A percentile compares a stretch with the other conserved stretches of the same genome.
phyloP scores from a whole-genome alignment of 2,888 invertebrate genomes.

The Capitulum mitella region DNA sequence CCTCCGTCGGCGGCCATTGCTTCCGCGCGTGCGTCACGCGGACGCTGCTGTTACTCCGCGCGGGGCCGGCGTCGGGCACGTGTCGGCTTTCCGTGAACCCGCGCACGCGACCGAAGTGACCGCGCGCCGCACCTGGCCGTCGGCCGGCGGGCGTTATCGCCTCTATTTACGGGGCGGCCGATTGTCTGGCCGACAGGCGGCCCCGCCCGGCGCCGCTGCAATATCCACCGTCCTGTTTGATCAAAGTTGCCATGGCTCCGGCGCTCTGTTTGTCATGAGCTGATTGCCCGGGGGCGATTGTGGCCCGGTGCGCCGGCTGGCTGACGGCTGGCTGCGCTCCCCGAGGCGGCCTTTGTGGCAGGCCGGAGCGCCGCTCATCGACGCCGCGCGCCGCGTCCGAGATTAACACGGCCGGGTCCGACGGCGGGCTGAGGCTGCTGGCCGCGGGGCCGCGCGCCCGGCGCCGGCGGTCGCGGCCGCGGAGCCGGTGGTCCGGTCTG shows the following conservation, averaged over 20 bases:
- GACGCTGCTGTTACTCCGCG: too few relatives aligned
- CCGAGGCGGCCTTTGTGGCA: too few relatives aligned
- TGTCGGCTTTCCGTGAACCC: too few relatives aligned
- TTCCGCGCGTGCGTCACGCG: too few relatives aligned
- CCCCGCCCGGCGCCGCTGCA: not conserved
- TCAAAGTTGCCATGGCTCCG: slow-evolving; percentile 2
- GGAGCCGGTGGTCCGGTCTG: too few relatives aligned
- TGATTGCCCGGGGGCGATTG: not conserved
- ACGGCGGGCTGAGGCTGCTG: not conserved
- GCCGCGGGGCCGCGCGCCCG: not conserved
- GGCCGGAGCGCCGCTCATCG: not conserved
- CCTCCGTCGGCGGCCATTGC: too few relatives aligned
- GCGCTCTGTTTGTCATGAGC: not conserved
- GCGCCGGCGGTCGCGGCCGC: too few relatives aligned
- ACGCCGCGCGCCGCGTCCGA: not conserved
- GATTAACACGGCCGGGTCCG: not conserved
- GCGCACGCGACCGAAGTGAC: too few relatives aligned
- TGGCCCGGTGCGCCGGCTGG: too few relatives aligned
- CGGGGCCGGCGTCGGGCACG: too few relatives aligned
- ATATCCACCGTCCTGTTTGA: not conserved
- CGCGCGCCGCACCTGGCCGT: too few relatives aligned
- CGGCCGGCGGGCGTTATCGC: not conserved
- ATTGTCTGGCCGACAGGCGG: not conserved
- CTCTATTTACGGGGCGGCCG: not conserved
- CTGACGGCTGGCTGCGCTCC: too few relatives aligned